phyloP scores from a whole-genome alignment of 2,797 vertebrate genomes.

The Oryzias dopingdopingensis region DNA sequence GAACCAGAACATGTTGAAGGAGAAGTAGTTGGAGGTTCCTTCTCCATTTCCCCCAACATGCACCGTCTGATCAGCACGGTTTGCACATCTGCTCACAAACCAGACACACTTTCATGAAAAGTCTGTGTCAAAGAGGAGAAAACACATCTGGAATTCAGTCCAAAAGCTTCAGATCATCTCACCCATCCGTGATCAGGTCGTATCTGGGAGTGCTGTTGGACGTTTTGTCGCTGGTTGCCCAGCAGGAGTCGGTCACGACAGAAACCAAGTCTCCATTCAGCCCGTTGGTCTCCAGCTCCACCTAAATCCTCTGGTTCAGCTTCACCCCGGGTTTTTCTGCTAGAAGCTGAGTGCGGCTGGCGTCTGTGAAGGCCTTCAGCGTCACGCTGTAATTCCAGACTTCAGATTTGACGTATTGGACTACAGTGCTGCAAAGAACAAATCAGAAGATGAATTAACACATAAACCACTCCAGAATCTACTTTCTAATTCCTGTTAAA shows the following conservation, averaged over 20 bases:
- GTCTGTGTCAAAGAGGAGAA: not conserved
- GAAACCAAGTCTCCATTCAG: not conserved
- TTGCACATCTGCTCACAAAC: conserved; percentile 21
- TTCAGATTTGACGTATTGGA: too few species aligned
- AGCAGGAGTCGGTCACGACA: conserved; percentile 36
- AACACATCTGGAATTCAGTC: too few species aligned
- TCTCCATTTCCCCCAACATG: conserved; percentile 9
- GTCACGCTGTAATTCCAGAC: too few species aligned
- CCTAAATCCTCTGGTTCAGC: conserved; percentile 24
- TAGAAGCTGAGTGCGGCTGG: too few species aligned
- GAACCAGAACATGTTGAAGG: conserved; percentile 42
- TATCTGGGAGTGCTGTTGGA: conserved; percentile 1
- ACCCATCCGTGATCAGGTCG: conserved; percentile 19
- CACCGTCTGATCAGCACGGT: conserved; percentile 11
- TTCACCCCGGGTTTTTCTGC: too few species aligned
- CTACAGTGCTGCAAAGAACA: not conserved
- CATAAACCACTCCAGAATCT: not conserved
- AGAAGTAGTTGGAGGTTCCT: conserved; percentile 27
- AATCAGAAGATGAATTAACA: not conserved
- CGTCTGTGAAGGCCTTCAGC: too few species aligned
- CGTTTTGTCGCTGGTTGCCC: conserved; percentile 10
- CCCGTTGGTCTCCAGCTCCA: conserved; percentile 11
- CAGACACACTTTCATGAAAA: not conserved
- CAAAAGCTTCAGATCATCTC: not conserved
- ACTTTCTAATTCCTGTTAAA: not conserved